Conservation (phyloP, 2,797 vertebrate genomes). For the Trematomus bernacchii region DNA sequence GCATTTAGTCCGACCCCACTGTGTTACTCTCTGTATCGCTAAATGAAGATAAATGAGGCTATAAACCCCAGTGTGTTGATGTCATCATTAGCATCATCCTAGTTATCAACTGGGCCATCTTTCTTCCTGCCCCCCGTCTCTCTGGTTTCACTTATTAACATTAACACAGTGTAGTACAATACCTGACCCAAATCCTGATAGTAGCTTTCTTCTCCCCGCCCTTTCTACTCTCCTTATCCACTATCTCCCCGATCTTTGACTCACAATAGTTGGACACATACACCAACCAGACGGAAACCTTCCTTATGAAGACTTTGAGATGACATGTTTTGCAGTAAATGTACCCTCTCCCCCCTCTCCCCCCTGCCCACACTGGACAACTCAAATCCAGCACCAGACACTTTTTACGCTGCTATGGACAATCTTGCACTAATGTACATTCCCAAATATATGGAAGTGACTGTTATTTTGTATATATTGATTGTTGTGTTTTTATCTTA, state of each 20-base stretch:
- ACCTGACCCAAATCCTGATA: slow-evolving; percentile 56
- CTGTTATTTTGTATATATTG: no score
- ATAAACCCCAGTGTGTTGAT: neutral
- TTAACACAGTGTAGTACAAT: slow-evolving; percentile 48
- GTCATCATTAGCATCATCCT: neutral
- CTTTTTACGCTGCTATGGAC: no score
- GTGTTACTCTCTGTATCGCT: slow-evolving; percentile 2
- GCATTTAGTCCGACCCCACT: neutral
- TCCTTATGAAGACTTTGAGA: neutral
- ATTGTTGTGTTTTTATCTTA: no score
- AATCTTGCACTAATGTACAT: no score
- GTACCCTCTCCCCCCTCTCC: no score
- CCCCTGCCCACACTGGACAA: no score
- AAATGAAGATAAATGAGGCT: neutral
- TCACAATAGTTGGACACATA: slow-evolving; percentile 6
- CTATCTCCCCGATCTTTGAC: slow-evolving; percentile 9
- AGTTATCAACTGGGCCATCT: slow-evolving; percentile 54
- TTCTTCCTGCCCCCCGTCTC: slow-evolving; percentile 16
- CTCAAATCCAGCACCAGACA: no score
- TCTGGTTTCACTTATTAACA: slow-evolving; percentile 58
- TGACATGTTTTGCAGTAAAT: neutral
- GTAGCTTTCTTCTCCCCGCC: neutral
- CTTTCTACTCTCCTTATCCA: neutral
- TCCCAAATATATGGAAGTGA: no score
- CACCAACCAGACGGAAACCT: neutral